Evolutionary conservation across 2,113 vertebrate species (phyloP), one percentile per base, ranked within the genome.

Genomic region (Erythrolamprus reginae): DNA sequence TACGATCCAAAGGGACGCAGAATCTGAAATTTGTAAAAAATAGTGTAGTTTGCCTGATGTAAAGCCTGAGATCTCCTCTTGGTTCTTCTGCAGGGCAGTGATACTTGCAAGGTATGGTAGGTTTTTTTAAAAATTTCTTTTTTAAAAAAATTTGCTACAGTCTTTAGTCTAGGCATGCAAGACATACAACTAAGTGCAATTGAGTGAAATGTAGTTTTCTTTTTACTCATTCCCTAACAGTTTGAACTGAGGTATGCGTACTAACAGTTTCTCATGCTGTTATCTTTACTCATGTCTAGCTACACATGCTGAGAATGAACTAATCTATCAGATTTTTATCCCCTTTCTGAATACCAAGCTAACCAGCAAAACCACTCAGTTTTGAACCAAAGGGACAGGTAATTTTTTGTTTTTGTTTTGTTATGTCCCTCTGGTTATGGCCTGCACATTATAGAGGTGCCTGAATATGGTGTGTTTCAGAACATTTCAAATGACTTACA

Each of bases 141-240:
- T 94, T 93, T 95, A 92, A 95, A 0, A 3, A 70, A 96, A 96
- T 97, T 98, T 98, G 98, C 98, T 98, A 98, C 97, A 98, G 97
- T 98, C 97, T 98, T 98, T 98, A 98, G 98, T 98, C 98, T 98
- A 98, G 98, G 98, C 98, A 98, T 99, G 98, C 98, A 99, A 98
- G 98, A 99, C 98, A 97, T 97, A 99, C 97, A 95, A 98, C 97
- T 98, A 98, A 98, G 98, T 98, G 98, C 98, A 98, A 98, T 98
- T 96, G 98, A 98, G 97, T 98, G 98, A 98, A 99, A 98, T 98
- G 98, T 98, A 94, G 65, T 94, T 97, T 93, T 95, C 96, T 82
- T 50, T 96, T 97, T 92, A 96, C 97, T 99, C 98, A 98, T 98
- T 99, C 98, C 98, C 98, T 98, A 98, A 97, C 98, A 98, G 98